These are phyloP conservation scores for Chelonus insularis DNA, from an alignment of 1,140 invertebrate genomes.

Conservation along the genomic window DNA sequence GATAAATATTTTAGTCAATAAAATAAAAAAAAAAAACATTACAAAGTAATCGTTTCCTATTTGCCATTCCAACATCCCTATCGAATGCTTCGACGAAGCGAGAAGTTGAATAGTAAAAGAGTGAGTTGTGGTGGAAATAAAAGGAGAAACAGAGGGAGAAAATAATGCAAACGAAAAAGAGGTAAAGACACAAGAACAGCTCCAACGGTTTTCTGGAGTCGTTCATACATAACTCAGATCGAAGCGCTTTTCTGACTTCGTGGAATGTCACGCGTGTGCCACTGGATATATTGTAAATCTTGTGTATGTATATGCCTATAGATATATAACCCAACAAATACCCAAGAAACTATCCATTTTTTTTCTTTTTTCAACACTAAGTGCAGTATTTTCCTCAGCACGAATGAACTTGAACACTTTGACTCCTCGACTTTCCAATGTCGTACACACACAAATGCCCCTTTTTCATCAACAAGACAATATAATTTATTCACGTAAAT, in stretches of 20 bases:
- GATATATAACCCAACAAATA: too few species aligned
- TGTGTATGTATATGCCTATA: not conserved
- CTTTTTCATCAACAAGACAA: too few species aligned
- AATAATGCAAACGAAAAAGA: constrained; percentile 8
- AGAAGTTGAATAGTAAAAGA: not conserved
- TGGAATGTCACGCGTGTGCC: constrained; percentile 36
- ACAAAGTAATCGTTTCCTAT: not conserved
- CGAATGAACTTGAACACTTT: too few species aligned
- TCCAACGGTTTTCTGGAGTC: constrained; percentile 23
- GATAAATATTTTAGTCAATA: too few species aligned
- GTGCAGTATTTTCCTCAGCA: too few species aligned
- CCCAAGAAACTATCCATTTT: too few species aligned
- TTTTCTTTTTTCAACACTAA: too few species aligned
- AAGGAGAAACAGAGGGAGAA: not conserved
- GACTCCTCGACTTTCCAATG: too few species aligned
- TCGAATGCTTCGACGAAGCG: constrained; percentile 20
- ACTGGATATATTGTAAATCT: constrained; percentile 1
- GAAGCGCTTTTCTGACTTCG: constrained; percentile 29
- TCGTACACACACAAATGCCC: too few species aligned
- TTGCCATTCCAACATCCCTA: constrained; percentile 22
- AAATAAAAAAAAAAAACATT: not conserved
- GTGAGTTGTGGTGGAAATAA: not conserved
- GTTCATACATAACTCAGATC: constrained; percentile 31
- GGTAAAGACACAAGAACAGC: constrained; percentile 1
- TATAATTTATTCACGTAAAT: too few species aligned